Percentiles rank a stretch among this genome's conserved stretches.
Conservation (phyloP, 30 jellyfish, hydroid and myxozoan species). For the Turritopsis rubra region DNA sequence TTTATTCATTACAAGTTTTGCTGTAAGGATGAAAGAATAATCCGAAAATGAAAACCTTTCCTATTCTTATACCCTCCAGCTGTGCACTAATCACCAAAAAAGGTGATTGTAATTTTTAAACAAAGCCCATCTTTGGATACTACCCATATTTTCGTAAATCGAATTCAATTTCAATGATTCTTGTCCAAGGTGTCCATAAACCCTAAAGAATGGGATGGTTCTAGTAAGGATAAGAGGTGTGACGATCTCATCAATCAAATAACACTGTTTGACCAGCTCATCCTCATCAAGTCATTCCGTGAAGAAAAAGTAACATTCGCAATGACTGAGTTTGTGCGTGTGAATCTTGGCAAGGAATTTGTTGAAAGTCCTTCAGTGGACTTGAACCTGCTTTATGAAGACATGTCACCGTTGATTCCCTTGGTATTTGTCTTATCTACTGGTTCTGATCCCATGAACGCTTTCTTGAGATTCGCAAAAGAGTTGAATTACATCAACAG, state of each 20-base stretch:
- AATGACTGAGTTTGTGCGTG: conserved; percentile 72
- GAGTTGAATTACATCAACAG: conserved; percentile 70
- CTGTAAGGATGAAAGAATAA: no score
- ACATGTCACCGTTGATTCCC: conserved; percentile 80
- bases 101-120: no score
- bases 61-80: no score
- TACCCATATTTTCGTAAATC: neutral
- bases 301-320: conserved; percentile 80
- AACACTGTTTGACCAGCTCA: conserved; percentile 52
- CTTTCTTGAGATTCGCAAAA: conserved; percentile 83
- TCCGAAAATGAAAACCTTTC: no score
- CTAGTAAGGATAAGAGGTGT: neutral
- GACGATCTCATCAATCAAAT: conserved; percentile 30
- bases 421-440: conserved; percentile 82
- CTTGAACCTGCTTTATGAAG: conserved; percentile 62
- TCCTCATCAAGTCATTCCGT: conserved; percentile 57
- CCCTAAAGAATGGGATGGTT: conserved; percentile 55
- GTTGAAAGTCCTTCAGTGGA: conserved; percentile 93
- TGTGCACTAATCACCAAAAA: no score
- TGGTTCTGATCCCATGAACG: conserved; percentile 98
- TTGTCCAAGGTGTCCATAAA: conserved; percentile 37
- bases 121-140: neutral
- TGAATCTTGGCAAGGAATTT: conserved; percentile 76
- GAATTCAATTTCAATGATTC: no score
- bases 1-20: no score